Conservation (phyloP, 2,888 invertebrate genomes). For the Malthinus seriepunctatus region DNA sequence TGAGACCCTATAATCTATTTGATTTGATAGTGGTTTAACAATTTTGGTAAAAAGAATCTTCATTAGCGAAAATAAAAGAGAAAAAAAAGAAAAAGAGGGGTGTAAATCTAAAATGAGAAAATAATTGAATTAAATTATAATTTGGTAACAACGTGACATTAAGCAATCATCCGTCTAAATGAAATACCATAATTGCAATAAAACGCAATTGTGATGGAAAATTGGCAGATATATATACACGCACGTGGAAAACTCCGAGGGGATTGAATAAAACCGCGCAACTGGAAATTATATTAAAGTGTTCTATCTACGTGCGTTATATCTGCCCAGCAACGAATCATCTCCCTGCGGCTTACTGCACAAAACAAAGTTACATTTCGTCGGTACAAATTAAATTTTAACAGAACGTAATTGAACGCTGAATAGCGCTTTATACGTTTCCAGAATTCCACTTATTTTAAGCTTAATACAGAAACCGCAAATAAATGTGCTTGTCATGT, state of each 20-base stretch:
- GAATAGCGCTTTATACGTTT: conserved; percentile 51
- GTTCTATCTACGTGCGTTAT: conserved; percentile 38
- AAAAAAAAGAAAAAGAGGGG: too few relatives aligned
- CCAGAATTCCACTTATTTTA: conserved; percentile 53
- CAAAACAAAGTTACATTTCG: conserved; percentile 55
- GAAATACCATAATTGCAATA: conserved; percentile 39
- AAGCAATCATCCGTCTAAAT: not conserved
- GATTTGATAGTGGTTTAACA: too few relatives aligned
- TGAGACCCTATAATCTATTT: too few relatives aligned
- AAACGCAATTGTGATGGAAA: conserved; percentile 50
- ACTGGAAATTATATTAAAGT: conserved; percentile 53
- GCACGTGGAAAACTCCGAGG: conserved; percentile 51
- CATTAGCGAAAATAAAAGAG: too few relatives aligned
- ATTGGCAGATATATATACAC: conserved; percentile 45
- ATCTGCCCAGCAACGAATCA: conserved; percentile 38
- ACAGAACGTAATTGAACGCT: conserved; percentile 54
- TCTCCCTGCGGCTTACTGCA: conserved; percentile 49
- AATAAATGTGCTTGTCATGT: conserved; percentile 42
- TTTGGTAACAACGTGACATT: not conserved
- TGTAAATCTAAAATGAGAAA: not conserved
- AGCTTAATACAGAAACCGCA: conserved; percentile 52
- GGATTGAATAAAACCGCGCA: conserved; percentile 52
- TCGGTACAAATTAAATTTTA: conserved; percentile 55
- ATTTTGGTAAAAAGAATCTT: too few relatives aligned
- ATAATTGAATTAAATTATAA: conserved; percentile 1